These are phyloP conservation scores for Forbesichthys papilliferus DNA, from an alignment of 2,113 vertebrate species.

Conservation along the genomic window DNA sequence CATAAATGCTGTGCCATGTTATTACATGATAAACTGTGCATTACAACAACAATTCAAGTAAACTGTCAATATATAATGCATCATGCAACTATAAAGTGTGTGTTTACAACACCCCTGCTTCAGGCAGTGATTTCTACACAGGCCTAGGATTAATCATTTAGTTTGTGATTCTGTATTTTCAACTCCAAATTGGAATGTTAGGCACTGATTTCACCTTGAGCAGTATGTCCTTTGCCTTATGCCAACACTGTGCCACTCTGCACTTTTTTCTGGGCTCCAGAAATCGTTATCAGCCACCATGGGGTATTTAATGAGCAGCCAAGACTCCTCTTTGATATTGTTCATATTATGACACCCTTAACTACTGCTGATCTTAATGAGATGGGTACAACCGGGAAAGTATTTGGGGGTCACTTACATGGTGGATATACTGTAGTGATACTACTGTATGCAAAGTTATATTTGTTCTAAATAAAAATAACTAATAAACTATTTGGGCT, in stretches of 20 bases:
- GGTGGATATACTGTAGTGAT: not conserved
- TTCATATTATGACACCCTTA: constrained; percentile 43
- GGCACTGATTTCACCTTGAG: constrained; percentile 74
- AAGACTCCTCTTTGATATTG: constrained; percentile 67
- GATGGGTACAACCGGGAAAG: constrained; percentile 29
- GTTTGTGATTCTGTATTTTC: constrained; percentile 33
- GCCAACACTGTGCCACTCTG: constrained; percentile 70
- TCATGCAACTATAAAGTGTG: not conserved
- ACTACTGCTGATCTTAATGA: constrained; percentile 34
- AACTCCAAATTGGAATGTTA: constrained; percentile 55
- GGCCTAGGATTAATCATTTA: not conserved
- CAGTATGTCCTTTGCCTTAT: constrained; percentile 67
- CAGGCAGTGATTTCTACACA: not conserved
- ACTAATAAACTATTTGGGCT: too few species aligned
- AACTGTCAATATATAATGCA: constrained; percentile 10
- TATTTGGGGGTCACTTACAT: constrained; percentile 14
- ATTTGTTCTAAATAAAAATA: not conserved
- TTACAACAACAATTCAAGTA: not conserved
- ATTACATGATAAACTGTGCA: not conserved
- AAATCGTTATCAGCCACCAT: constrained; percentile 74
- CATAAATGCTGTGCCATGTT: not conserved
- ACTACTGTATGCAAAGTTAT: not conserved
- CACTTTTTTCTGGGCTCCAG: constrained; percentile 57
- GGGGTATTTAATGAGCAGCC: constrained; percentile 69
- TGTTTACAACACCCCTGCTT: not conserved